Base-by-base conservation (phyloP, 37 sponge, comb jelly and placozoan genomes). In the Cladorhizidae sp. region DNA sequence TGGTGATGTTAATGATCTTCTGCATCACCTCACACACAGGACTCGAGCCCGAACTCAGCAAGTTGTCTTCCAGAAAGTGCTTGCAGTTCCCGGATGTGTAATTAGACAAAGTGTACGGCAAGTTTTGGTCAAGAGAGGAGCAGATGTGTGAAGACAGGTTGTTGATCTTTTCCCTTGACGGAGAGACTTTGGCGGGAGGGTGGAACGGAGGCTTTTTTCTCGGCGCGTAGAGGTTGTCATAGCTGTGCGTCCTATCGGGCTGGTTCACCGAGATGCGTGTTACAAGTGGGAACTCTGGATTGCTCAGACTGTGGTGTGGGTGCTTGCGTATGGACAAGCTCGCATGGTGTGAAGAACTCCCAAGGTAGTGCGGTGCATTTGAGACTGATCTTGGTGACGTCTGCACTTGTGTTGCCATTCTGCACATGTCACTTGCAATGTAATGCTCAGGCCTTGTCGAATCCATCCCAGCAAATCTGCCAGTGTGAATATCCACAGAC, bases 201-300 rank as follows among this genome's bases (percentile, higher is more conserved):
- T 68, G 7, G 21, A 68, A 6, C 14, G 69, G 69, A 35, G 69
- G 40, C 33, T 31, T 31, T 42, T 43, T 20, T 18, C 20, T 74
- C 32, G 11, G 23, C 39, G n/a, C 28, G 33, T 40, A 76, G 39
- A 76, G 62, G 70, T 70, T 58, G 35, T 36, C 54, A 29, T 12
- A 70, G 57, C 80, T 80, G 20, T 57, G 31, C 25, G 80, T 67
- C 22, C 80, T 29, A n/a, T 80, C 54, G 1, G 55, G 0, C 31
- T 3, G 51, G 26, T 37, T 49, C 8, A 72, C 9, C 18, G 9
- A 23, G 36, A 42, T 14, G 52, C n/a, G 70, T 18, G 23, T 51
- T 9, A 40, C 7, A 33, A 54, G 28, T 18, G 50, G 40, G 14
- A 80, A 52, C 57, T 80, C 80, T 6, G 80, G 80, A 55, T 80